phyloP scores from a whole-genome alignment of 2,113 vertebrate species.

The Neolamprologus cancellatus region DNA sequence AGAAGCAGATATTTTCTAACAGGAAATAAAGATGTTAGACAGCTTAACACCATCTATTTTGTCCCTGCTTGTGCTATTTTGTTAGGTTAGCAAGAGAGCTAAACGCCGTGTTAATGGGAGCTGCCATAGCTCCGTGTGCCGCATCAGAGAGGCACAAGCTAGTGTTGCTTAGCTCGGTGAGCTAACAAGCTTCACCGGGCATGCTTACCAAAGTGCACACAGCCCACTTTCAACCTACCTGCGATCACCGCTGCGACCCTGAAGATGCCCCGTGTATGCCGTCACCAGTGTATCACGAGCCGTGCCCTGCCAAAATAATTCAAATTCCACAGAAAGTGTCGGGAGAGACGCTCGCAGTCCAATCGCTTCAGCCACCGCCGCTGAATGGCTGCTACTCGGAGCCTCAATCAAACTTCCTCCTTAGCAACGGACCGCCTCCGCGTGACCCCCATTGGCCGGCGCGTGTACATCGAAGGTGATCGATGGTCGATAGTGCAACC shows the following conservation, averaged over 20 bases:
- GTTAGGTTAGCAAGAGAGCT: neutral
- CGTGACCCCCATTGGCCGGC: conserved; percentile 33
- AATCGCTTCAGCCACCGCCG: conserved; percentile 54
- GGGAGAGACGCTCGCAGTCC: conserved; percentile 20
- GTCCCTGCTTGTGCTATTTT: neutral
- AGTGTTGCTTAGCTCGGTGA: conserved; percentile 41
- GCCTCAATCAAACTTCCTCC: conserved; percentile 71
- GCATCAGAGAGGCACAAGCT: conserved; percentile 31
- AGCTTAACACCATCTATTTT: neutral
- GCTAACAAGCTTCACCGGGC: conserved; percentile 31
- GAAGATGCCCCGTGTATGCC: conserved; percentile 1
- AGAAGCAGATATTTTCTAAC: neutral
- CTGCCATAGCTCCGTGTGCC: conserved; percentile 25
- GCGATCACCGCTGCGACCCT: conserved; percentile 38
- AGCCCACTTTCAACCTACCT: conserved; percentile 17
- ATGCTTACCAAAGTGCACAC: neutral
- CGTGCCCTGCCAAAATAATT: conserved; percentile 39
- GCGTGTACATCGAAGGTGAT: conserved; percentile 2
- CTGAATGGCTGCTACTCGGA: conserved; percentile 58
- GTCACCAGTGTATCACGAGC: conserved; percentile 19
- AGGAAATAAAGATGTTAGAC: neutral
- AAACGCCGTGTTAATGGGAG: neutral
- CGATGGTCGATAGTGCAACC: neutral
- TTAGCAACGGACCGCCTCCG: conserved; percentile 72
- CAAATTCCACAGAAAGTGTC: conserved; percentile 57